Conservation (phyloP, 2,113 vertebrate genomes). For the Porphyrio hochstetteri region DNA sequence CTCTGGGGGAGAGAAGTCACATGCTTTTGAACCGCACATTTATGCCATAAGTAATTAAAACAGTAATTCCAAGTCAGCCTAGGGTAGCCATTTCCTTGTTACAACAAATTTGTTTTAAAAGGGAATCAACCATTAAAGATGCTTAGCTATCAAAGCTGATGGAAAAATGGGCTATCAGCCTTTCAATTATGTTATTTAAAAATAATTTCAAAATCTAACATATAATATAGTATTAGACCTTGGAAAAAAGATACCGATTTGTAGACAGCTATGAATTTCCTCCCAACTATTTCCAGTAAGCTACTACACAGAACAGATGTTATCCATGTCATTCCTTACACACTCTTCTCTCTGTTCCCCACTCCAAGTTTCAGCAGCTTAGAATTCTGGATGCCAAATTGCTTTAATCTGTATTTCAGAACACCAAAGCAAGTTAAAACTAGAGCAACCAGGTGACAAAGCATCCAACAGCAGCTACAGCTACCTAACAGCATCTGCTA, state of each 20-base stretch:
- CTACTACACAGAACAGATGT: neutral
- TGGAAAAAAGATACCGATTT: neutral
- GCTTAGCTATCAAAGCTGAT: neutral
- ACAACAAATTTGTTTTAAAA: neutral
- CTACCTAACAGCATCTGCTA: neutral
- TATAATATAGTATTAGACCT: neutral
- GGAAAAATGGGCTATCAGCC: neutral
- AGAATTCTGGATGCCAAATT: neutral
- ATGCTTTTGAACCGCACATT: neutral
- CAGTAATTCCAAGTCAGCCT: neutral
- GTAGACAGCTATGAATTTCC: neutral
- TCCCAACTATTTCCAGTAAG: neutral
- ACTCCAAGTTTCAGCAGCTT: neutral
- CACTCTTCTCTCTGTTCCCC: neutral
- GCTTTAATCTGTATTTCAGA: neutral
- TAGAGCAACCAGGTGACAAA: neutral
- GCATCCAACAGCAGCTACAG: neutral
- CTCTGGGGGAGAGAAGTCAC: neutral
- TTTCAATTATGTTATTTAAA: neutral
- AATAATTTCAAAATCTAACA: neutral
- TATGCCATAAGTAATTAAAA: neutral
- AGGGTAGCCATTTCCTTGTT: neutral
- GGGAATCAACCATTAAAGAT: neutral
- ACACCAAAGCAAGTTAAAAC: neutral
- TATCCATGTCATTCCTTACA: neutral